Evolutionary conservation across 2,888 invertebrate genomes (phyloP), one percentile per base, ranked within the genome.

Genomic region (Hecatera dysodea): DNA sequence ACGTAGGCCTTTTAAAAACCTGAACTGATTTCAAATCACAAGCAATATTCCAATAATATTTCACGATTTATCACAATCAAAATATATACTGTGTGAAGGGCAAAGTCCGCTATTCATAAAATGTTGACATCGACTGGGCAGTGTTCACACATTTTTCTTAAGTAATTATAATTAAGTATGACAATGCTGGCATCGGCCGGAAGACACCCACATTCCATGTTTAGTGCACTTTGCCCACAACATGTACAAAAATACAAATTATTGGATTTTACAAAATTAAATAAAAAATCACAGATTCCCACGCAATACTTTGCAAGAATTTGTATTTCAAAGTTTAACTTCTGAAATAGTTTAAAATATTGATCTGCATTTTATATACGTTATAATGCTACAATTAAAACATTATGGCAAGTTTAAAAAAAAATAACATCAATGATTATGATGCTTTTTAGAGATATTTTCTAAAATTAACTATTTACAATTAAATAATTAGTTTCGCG

Each of bases 1-100:
- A 80, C 15, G 55, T 75, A 84, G 87, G 88, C 86, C 84, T 88
- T 89, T 83, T 75, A 6, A 88, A 88, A 88, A 87, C 88, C 79
- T 71, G 81, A 87, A 87, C 79, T 71, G 81, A 79, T 83, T 80
- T 83, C 68, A 76, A 85, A 86, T 85, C 82, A 85, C 80, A 80
- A 80, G 62, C 65, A 71, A 71, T 57, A 56, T 75, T 72, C 63
- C 67, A 79, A 76, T 77, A 84, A 68, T 69, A 72, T 62, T 78
- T 48, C 44, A 69, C 42, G 67, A 72, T 74, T 67, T 86, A 85
- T 84, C 85, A 84, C 84, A 82, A 78, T 84, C 63, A 76, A 70
- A 83, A 79, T 77, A 81, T 64, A 83, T 78, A 69, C 29, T 63
- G 22, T 53, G 57, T 44, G 36, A 50, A 19, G 62, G 42, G 59